phyloP scores from a whole-genome alignment of 2,797 vertebrate species.

The Myotis planiceps region DNA sequence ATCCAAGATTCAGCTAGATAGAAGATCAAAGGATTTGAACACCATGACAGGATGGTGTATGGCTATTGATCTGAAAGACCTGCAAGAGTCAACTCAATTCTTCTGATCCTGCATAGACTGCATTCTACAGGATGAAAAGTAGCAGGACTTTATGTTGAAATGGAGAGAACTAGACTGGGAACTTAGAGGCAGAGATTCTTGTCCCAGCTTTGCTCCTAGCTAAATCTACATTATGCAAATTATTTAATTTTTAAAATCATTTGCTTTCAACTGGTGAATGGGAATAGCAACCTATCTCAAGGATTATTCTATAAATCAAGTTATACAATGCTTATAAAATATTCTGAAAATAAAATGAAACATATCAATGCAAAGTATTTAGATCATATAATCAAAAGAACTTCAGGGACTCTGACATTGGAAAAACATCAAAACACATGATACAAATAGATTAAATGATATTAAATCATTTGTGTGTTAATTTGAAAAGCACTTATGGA shows the following conservation, averaged over 20 bases:
- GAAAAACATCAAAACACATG: neutral
- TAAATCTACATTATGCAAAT: neutral
- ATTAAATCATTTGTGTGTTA: neutral
- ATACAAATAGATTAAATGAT: neutral
- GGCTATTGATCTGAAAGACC: neutral
- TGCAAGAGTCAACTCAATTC: neutral
- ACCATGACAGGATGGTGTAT: neutral
- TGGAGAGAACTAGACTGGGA: neutral
- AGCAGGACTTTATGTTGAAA: neutral
- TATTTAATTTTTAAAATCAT: neutral
- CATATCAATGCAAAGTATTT: neutral
- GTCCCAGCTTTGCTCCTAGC: neutral
- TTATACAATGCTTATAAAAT: neutral
- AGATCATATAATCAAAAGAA: neutral
- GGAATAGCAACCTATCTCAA: neutral
- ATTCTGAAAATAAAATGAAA: neutral
- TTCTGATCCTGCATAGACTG: neutral
- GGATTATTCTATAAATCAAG: neutral
- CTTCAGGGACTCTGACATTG: neutral
- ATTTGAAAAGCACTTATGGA: conserved; percentile 24
- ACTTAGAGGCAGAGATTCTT: neutral
- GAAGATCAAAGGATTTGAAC: neutral
- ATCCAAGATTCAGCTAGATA: neutral
- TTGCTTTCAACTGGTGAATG: neutral
- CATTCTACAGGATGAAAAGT: neutral